Base-by-base conservation (phyloP, 2,888 invertebrate genomes). In the Cephus rjabovi region DNA sequence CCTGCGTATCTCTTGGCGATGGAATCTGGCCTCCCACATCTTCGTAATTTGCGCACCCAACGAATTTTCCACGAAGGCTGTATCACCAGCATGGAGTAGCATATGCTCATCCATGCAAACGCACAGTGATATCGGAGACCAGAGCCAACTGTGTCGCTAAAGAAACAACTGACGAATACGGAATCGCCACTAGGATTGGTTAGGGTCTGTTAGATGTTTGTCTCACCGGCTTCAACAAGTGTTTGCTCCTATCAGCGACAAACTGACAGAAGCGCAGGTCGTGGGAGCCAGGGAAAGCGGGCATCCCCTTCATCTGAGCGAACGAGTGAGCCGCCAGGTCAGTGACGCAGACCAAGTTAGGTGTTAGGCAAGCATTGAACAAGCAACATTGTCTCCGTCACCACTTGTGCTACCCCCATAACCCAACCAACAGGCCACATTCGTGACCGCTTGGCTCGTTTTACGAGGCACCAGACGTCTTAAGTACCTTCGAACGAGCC, bases 221-320 rank as follows among this genome's bases (percentile, higher is more conserved):
- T 91, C 96, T 96, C 97, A 98, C 98, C 98, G 97, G 97, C 94
- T 95, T 96, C 94, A 98, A 95, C 93, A 98, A 96, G 94, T 97
- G 97, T 93, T 97, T 96, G 94, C 98, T 98, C 94, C 98, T 96
- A 93, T 98, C 98, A 94, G 98, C 95, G 93, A 98, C 96, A 95
- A 97, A 97, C 93, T 97, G 97, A 95, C 97, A 97, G 95, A 97
- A 97, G 93, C 95, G 95, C 92, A 97, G 96, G 95, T 97, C 97
- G 94, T 97, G 96, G 94, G 97, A 97, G 93, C 98, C 98, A 93
- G 97, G 97, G 94, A 98, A 97, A 95, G 96, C 97, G 86, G 91
- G 91, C 93, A 97, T 95, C 93, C 98, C 97, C 95, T 98, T 98
- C 94, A 97, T 96, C 97, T 98, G 95, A 93, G 92, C 92, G 92